Conservation (phyloP, 1,140 invertebrate genomes). For the Neocloeon triangulifer region DNA sequence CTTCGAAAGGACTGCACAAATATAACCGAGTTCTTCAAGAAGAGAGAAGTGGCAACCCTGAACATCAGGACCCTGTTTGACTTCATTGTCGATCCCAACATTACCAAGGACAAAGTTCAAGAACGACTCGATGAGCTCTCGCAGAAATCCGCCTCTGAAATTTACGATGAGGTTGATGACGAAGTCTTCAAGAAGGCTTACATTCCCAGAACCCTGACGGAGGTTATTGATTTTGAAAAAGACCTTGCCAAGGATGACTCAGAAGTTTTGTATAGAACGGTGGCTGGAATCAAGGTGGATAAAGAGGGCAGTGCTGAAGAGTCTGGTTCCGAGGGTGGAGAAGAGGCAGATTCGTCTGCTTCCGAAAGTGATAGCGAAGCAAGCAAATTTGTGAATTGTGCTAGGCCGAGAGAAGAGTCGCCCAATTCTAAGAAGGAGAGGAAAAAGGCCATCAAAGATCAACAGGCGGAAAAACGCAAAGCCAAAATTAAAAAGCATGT, state of each 20-base stretch:
- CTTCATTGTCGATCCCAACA: conserved; percentile 78
- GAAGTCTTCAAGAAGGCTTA: conserved; percentile 86
- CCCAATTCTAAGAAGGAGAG: conserved; percentile 56
- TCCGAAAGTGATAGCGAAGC: conserved; percentile 19
- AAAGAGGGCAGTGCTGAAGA: conserved; percentile 19
- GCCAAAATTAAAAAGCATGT: conserved; percentile 87
- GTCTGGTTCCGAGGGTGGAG: conserved; percentile 11
- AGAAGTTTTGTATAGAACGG: conserved; percentile 64
- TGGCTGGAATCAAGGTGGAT: conserved; percentile 50
- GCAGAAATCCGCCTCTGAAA: conserved; percentile 33
- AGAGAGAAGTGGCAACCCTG: conserved; percentile 70
- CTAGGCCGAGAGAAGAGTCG: conserved; percentile 68
- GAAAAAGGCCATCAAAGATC: conserved; percentile 68
- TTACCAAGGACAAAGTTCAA: conserved; percentile 65
- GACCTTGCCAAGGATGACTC: conserved; percentile 62
- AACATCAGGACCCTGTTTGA: conserved; percentile 83
- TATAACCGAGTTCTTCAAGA: conserved; percentile 81
- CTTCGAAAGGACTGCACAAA: conserved; percentile 88
- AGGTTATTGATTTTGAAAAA: conserved; percentile 66
- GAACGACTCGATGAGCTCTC: conserved; percentile 48
- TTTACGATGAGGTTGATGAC: conserved; percentile 48
- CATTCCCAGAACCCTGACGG: conserved; percentile 83
- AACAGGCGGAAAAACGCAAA: conserved; percentile 78
- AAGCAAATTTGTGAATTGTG: conserved; percentile 37
- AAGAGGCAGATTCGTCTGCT: conserved; percentile 20